Evolutionary conservation across 1,140 invertebrate genomes (phyloP).

Genomic region (Frieseomelitta varia): DNA sequence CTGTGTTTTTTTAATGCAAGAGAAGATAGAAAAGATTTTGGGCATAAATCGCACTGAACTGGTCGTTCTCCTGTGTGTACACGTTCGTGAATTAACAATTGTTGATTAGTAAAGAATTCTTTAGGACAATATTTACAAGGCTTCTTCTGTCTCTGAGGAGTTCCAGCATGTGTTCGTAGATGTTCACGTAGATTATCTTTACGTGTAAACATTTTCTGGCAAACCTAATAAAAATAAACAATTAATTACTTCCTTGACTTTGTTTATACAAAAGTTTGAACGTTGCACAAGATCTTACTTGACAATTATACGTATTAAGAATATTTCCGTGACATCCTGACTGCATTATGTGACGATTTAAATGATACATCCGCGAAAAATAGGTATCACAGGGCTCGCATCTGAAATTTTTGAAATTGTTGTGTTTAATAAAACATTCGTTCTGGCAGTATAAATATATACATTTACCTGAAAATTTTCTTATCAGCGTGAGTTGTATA

Average conservation of each 20-base stretch:
- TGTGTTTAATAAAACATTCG: background rate
- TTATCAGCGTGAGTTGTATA: conserved; percentile 78
- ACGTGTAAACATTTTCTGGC: conserved; percentile 87
- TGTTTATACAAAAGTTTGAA: conserved; percentile 9
- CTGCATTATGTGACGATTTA: conserved; percentile 88
- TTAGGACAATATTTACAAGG: conserved; percentile 87
- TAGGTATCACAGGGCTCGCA: conserved; percentile 85
- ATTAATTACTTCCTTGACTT: conserved; percentile 30
- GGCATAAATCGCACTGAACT: conserved; percentile 86
- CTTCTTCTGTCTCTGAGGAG: conserved; percentile 85
- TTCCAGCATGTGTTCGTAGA: conserved; percentile 87
- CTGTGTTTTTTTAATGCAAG: conserved; percentile 90
- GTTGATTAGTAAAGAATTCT: conserved; percentile 86
- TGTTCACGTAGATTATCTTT: conserved; percentile 90
- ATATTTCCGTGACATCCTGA: conserved; percentile 87
- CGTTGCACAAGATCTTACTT: conserved; percentile 78
- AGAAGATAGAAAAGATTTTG: conserved; percentile 86
- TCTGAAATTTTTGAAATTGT: conserved; percentile 74
- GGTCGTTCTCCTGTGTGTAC: conserved; percentile 88
- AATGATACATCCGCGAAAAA: conserved; percentile 89
- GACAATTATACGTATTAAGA: conserved; percentile 84
- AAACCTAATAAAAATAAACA: conserved; percentile 83
- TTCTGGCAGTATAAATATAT: background rate
- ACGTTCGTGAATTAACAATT: conserved; percentile 87
- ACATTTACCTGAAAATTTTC: conserved; percentile 73